These are phyloP conservation scores for Pelecanoides urinatrix DNA, from an alignment of 2,113 vertebrate species.

Conservation along the genomic window DNA sequence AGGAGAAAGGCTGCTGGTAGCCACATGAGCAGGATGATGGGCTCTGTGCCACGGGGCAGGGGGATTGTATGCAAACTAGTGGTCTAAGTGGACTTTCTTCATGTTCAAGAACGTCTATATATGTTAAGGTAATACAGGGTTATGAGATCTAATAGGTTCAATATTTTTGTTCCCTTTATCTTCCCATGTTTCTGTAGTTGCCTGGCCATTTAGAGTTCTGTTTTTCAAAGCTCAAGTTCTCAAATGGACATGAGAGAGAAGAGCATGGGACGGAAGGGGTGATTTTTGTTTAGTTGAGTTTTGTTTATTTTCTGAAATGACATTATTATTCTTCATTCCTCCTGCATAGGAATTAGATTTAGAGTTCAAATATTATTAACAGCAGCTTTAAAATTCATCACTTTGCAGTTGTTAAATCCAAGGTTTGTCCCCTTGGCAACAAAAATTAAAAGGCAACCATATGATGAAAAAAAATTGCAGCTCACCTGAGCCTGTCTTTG, in stretches of 20 bases:
- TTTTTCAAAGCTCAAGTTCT: not conserved
- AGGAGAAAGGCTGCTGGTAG: not conserved
- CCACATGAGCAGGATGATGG: not conserved
- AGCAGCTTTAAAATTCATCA: not conserved
- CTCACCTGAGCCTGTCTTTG: not conserved
- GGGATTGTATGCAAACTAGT: not conserved
- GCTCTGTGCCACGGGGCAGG: not conserved
- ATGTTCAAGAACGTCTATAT: not conserved
- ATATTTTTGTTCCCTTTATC: not conserved
- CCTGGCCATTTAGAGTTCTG: not conserved
- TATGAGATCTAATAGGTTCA: not conserved
- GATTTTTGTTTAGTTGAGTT: not conserved
- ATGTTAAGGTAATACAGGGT: not conserved
- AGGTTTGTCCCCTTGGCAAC: not conserved
- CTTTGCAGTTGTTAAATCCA: slow-evolving; percentile 6
- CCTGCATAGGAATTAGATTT: not conserved
- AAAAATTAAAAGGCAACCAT: not conserved
- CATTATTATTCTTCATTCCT: not conserved
- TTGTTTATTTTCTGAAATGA: not conserved
- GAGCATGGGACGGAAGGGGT: not conserved
- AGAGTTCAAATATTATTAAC: slow-evolving; percentile 1
- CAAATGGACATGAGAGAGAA: not conserved
- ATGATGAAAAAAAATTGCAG: not conserved
- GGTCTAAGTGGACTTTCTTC: not conserved
- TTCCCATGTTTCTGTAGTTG: not conserved